Conservation (phyloP, 2,888 invertebrate species). For the Latrodectus elegans region DNA sequence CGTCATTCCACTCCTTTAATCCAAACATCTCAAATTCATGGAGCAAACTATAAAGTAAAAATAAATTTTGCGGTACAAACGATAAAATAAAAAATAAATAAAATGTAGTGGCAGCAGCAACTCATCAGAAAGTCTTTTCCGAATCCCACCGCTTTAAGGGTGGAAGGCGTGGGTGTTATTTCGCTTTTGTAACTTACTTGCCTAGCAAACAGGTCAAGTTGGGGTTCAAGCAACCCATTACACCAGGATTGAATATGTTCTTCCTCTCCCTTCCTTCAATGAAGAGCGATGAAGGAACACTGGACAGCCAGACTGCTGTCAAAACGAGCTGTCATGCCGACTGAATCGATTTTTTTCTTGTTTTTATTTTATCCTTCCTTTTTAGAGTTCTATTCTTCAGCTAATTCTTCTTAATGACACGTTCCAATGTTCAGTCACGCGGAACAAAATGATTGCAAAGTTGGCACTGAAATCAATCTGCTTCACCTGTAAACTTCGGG, state of each 20-base stretch:
- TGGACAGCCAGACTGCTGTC: slow-evolving; percentile 3
- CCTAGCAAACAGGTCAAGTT: slow-evolving; percentile 31
- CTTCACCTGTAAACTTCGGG: background rate
- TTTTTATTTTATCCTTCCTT: background rate
- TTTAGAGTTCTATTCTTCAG: background rate
- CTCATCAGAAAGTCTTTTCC: background rate
- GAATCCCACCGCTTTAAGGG: background rate
- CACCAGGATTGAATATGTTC: slow-evolving; percentile 20
- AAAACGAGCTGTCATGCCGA: slow-evolving; percentile 16
- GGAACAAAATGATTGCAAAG: slow-evolving; percentile 6
- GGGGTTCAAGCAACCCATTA: slow-evolving; percentile 45
- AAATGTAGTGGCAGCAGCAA: background rate
- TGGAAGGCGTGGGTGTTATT: slow-evolving; percentile 25
- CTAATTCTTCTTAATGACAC: slow-evolving; percentile 29
- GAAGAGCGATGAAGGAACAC: background rate
- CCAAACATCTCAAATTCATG: background rate
- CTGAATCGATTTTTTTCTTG: background rate
- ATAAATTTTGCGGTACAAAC: too few species aligned
- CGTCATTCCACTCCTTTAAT: background rate
- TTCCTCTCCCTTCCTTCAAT: slow-evolving; percentile 13
- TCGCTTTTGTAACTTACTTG: slow-evolving; percentile 34
- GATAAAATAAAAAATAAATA: background rate
- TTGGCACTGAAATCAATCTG: slow-evolving; percentile 3
- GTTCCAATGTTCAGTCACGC: slow-evolving; percentile 20
- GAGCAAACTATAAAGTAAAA: background rate